Evolutionary conservation across 37 sponge, comb jelly and placozoan genomes (phyloP).

Genomic region (Diacarnus erythraeanus): DNA sequence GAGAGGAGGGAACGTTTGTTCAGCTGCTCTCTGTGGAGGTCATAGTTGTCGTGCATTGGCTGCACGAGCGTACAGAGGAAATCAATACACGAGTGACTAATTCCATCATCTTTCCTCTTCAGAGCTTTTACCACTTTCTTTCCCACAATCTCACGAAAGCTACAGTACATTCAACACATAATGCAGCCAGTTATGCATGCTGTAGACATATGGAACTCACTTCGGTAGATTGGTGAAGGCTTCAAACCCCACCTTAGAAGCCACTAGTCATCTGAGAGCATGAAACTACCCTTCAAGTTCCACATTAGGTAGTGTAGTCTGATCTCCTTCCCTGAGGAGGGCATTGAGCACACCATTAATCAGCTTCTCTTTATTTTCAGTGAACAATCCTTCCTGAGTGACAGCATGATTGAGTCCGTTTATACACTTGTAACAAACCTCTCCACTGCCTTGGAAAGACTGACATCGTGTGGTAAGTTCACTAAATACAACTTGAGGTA

Average conservation of each 20-base stretch:
- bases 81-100: constrained; percentile 93
- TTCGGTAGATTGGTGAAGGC: constrained; percentile 91
- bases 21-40: constrained; percentile 90
- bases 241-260: constrained; percentile 94
- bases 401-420: constrained; percentile 97
- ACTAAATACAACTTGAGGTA: constrained; percentile 81
- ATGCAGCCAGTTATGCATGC: no score
- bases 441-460: constrained; percentile 74
- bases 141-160: constrained; percentile 17
- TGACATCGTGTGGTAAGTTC: constrained; percentile 50
- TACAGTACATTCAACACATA: no score
- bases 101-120: constrained; percentile 89
- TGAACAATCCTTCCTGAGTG: constrained; percentile 94
- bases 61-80: constrained; percentile 97
- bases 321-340: constrained; percentile 81
- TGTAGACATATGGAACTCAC: constrained; percentile 36
- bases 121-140: constrained; percentile 88
- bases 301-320: constrained; percentile 49
- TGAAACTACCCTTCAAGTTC: constrained; percentile 97
- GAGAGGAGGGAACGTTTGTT: constrained; percentile 98
- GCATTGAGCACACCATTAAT: constrained; percentile 80
- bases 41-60: constrained; percentile 99
- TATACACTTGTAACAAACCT: constrained; percentile 92
- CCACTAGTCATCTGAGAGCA: constrained; percentile 94
- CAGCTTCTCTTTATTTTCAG: constrained; percentile 98